Evolutionary conservation across 2,797 vertebrate genomes (phyloP), one percentile per base, ranked within the genome.

Genomic region (Muscicapa striata): DNA sequence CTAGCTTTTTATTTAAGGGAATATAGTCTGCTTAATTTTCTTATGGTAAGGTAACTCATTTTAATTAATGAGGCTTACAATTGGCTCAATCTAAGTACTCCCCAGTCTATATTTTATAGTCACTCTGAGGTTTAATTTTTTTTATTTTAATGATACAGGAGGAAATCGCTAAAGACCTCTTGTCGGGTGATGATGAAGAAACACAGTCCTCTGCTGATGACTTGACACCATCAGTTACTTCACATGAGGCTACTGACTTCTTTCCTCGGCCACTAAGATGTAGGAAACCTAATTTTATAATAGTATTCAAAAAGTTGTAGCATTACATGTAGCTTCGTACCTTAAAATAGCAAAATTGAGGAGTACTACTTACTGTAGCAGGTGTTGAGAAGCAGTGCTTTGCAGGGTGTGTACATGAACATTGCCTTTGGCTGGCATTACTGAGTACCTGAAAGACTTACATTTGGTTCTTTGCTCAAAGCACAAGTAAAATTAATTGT

Each of bases 181-280:
- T 99, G 89, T 99, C 99, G 3, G 99, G 99, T 73, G 99, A 99
- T 97, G 99, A 99, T 92, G 99, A 99, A 97, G 99, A 99, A 98
- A 99, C 99, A 5, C 99, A 99, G 95, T 99, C 99, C 30, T 99
- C 99, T 69, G 99, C 99, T 67, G 99, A 99, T 97, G 99, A 99
- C 93, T 98, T 99, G 80, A 99, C 99, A 30, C 99, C 99, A 23
- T 99, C 99, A 20, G 99, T 99, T 87, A 99, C 99, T 48, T 99
- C 99, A 30, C 99, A 99, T 29, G 99, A 99, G 96, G 97, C 99
- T 92, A 99, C 99, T 1, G 99, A 99, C 96, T 99, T 99, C 97
- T 99, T 99, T 88, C 99, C 99, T 89, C 98, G 99, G 95, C 99
- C 99, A 68, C 98, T 99, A 94, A 97, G 99, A 98, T 99, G 99